These are phyloP conservation scores for Melinaea marsaeus DNA, from an alignment of 2,888 invertebrate species.

Conservation along the genomic window DNA sequence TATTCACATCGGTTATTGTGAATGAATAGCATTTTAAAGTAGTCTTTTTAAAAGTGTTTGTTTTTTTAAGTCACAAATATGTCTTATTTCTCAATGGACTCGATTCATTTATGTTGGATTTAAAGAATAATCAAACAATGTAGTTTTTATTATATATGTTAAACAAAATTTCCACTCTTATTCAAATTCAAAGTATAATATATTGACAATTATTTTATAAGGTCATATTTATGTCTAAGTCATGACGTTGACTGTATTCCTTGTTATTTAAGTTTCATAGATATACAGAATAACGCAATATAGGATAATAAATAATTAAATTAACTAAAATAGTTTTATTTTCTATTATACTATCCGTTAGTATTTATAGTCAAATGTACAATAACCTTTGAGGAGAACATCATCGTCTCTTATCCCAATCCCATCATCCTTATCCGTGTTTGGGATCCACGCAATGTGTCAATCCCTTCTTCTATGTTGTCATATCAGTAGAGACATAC, in stretches of 20 bases:
- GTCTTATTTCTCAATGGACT: neutral
- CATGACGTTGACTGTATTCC: slow-evolving; percentile 2
- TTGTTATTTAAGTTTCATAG: slow-evolving; percentile 13
- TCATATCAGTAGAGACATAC: no score
- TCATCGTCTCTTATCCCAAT: no score
- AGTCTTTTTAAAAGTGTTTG: neutral
- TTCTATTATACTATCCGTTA: neutral
- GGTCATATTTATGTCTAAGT: neutral
- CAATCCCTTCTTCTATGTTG: no score
- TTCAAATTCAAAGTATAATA: slow-evolving; percentile 3
- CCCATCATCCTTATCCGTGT: no score
- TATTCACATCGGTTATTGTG: neutral
- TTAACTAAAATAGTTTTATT: slow-evolving; percentile 23
- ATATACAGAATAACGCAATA: slow-evolving; percentile 20
- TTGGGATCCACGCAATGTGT: no score
- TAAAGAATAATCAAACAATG: no score
- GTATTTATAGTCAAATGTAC: no score
- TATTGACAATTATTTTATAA: neutral
- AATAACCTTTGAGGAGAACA: no score
- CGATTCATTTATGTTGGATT: no score
- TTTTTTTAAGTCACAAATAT: slow-evolving; percentile 3
- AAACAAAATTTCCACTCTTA: neutral
- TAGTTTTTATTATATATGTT: no score
- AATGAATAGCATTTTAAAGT: no score
- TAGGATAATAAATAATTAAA: slow-evolving; percentile 24